Percentiles rank a stretch among this genome's conserved stretches.
Evolutionary conservation across 92 coral and sea anemone genomes (phyloP).

Genomic region (Porites lobata): DNA sequence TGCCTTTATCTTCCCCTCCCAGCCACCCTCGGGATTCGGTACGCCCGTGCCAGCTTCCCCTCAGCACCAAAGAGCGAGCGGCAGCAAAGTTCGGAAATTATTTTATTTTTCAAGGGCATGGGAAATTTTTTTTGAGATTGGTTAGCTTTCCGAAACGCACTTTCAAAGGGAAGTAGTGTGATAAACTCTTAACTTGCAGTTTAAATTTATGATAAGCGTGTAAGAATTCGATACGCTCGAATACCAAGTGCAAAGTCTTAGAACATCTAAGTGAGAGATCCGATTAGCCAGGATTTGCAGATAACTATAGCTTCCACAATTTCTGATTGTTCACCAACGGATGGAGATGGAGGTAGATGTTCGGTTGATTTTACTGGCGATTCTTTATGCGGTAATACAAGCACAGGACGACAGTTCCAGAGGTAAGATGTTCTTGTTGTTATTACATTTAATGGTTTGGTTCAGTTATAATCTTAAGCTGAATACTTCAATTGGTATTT

Average conservation of each 20-base stretch:
- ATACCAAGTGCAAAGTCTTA: not conserved
- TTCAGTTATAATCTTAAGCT: too few species aligned
- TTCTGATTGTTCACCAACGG: not conserved
- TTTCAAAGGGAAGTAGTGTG: not conserved
- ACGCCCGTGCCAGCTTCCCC: conserved; percentile 13
- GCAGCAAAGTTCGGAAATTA: conserved; percentile 26
- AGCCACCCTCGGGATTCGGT: too few species aligned
- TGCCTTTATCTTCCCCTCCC: too few species aligned
- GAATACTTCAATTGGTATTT: too few species aligned
- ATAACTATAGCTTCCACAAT: not conserved
- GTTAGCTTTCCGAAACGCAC: not conserved
- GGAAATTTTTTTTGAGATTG: not conserved
- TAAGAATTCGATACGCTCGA: too few species aligned
- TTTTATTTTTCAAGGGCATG: conserved; percentile 16
- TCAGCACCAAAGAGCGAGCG: conserved; percentile 6
- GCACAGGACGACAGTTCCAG: conserved; percentile 25
- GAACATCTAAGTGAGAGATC: not conserved
- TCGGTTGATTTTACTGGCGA: conserved; percentile 11
- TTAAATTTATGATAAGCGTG: not conserved
- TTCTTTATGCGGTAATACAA: conserved; percentile 19
- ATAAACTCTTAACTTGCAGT: not conserved
- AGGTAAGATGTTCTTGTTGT: conserved; percentile 16
- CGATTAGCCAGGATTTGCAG: not conserved
- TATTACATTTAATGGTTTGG: too few species aligned
- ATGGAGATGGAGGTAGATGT: conserved; percentile 46